phyloP scores from a whole-genome alignment of 2,888 invertebrate species.

The Nycteola revayana region DNA sequence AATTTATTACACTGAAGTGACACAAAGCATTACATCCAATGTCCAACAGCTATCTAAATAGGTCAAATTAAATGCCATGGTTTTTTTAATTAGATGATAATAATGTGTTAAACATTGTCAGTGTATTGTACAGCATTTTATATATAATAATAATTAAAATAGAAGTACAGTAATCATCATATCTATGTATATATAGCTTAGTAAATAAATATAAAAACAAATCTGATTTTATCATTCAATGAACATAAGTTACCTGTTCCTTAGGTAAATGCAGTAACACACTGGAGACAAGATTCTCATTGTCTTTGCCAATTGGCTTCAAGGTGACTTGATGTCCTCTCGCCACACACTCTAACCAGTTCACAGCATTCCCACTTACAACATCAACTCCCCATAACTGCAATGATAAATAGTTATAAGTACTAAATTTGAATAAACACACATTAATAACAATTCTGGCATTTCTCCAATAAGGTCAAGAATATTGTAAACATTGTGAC shows the following conservation, averaged over 20 bases:
- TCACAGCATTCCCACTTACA: slow-evolving; percentile 77
- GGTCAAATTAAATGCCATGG: no score
- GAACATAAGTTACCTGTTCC: slow-evolving; percentile 60
- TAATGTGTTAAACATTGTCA: no score
- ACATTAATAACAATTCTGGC: slow-evolving; percentile 27
- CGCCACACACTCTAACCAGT: slow-evolving; percentile 82
- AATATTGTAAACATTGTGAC: slow-evolving; percentile 15
- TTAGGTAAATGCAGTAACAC: slow-evolving; percentile 70
- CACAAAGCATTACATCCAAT: no score
- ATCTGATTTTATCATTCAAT: no score
- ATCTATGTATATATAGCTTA: no score
- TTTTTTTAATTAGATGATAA: no score
- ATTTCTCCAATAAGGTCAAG: slow-evolving; percentile 19
- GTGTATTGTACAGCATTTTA: no score
- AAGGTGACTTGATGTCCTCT: slow-evolving; percentile 71
- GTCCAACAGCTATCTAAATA: no score
- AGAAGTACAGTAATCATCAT: no score
- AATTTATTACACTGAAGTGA: no score
- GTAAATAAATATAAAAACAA: no score
- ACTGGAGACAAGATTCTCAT: slow-evolving; percentile 69
- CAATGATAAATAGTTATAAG: slow-evolving; percentile 21
- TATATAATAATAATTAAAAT: no score
- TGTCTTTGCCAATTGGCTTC: slow-evolving; percentile 68
- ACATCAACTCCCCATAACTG: slow-evolving; percentile 77
- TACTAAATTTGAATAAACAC: slow-evolving; percentile 3